A percentile compares a stretch with the other conserved stretches of the same genome.
phyloP scores from a whole-genome alignment of 2,888 invertebrate genomes.

The Charanyca ferruginea region DNA sequence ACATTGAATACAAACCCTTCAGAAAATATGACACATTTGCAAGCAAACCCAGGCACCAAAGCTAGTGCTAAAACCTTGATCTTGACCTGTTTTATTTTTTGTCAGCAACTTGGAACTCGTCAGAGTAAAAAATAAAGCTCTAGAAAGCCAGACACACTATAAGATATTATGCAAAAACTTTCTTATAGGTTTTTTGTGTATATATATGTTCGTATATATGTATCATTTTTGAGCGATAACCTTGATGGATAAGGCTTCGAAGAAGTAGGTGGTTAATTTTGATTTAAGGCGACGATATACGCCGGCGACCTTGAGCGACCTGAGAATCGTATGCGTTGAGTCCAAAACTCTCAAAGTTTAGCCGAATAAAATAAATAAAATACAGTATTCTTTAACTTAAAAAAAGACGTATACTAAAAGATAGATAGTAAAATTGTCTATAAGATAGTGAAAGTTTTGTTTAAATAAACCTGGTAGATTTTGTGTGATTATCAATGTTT shows the following conservation, averaged over 20 bases:
- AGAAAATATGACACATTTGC: not conserved
- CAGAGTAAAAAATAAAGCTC: conserved; percentile 43
- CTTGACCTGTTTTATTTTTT: conserved; percentile 74
- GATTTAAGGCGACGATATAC: too few relatives aligned
- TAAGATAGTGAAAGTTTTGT: too few relatives aligned
- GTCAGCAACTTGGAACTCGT: conserved; percentile 61
- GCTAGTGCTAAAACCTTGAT: conserved; percentile 67
- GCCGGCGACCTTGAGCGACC: too few relatives aligned
- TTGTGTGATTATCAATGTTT: too few relatives aligned
- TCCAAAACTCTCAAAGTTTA: too few relatives aligned
- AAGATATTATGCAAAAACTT: conserved; percentile 50
- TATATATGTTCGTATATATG: conserved; percentile 3
- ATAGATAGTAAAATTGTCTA: too few relatives aligned
- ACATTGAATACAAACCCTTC: not conserved
- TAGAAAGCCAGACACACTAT: conserved; percentile 49
- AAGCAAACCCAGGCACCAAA: conserved; percentile 11
- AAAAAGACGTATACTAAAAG: too few relatives aligned
- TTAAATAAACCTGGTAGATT: too few relatives aligned
- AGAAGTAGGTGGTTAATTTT: not conserved
- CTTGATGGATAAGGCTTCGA: conserved; percentile 32
- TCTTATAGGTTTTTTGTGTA: conserved; percentile 33
- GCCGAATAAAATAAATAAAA: too few relatives aligned
- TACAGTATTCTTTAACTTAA: too few relatives aligned
- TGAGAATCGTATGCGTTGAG: too few relatives aligned
- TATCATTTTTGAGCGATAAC: conserved; percentile 24